Evolutionary conservation across 2,888 invertebrate genomes (phyloP).

Genomic region (Alentia gelatinosa): DNA sequence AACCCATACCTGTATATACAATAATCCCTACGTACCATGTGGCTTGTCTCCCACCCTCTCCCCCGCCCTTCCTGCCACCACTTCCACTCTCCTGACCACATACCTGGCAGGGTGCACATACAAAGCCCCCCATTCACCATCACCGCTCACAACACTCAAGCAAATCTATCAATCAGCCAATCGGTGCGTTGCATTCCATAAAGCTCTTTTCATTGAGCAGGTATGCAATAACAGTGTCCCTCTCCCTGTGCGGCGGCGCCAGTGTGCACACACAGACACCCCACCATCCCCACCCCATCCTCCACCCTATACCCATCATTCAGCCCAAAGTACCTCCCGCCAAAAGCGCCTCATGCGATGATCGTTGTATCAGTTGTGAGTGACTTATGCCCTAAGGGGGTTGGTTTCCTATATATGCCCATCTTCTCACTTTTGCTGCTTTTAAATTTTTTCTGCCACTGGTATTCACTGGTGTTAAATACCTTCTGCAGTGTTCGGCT

Average conservation of each 20-base stretch:
- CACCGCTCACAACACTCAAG: background rate
- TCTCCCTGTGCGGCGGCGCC: background rate
- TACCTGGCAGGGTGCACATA: constrained; percentile 8
- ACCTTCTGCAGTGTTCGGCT: no score
- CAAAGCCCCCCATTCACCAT: background rate
- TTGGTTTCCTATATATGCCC: background rate
- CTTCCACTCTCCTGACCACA: background rate
- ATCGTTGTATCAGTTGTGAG: background rate
- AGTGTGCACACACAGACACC: background rate
- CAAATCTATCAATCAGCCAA: constrained; percentile 31
- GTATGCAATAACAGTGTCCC: background rate
- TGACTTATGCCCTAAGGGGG: background rate
- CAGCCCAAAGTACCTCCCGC: background rate
- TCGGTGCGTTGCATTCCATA: constrained; percentile 24
- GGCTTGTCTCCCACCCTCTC: background rate
- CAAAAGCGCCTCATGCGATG: background rate
- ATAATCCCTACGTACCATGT: constrained; percentile 17
- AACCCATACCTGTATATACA: background rate
- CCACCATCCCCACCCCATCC: background rate
- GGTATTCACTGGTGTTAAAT: no score
- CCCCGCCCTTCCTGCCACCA: background rate
- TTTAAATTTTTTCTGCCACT: no score
- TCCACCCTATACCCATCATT: background rate
- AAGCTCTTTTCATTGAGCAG: background rate
- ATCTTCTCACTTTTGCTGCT: background rate